Percentiles rank a stretch among this genome's conserved stretches.
Conservation (phyloP, 2,113 vertebrate genomes). For the Carettochelys insculpta region DNA sequence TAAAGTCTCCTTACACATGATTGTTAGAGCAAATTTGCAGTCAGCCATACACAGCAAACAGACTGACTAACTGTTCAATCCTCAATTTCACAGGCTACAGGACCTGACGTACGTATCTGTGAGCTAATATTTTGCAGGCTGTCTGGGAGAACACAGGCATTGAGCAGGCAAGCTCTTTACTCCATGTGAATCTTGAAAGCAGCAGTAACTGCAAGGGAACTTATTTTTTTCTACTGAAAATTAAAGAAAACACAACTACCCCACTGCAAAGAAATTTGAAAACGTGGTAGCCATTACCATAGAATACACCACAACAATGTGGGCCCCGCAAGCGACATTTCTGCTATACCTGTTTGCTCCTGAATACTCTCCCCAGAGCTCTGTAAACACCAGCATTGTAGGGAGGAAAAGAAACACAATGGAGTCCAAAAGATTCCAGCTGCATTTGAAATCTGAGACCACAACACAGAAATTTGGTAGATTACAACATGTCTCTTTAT, state of each 20-base stretch:
- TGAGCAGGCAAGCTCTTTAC: neutral
- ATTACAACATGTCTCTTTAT: neutral
- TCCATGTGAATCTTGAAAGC: neutral
- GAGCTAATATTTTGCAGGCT: neutral
- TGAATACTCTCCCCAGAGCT: neutral
- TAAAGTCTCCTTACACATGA: rapidly evolving
- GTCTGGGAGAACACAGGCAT: neutral
- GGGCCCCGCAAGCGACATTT: no score
- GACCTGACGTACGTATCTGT: no score
- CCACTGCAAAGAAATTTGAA: neutral
- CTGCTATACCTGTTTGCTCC: neutral
- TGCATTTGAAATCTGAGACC: rapidly evolving
- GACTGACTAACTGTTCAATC: neutral
- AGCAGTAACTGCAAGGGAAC: neutral
- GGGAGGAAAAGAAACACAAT: rapidly evolving
- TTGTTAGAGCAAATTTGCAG: neutral
- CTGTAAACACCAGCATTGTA: rapidly evolving
- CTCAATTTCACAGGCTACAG: neutral
- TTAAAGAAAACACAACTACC: no score
- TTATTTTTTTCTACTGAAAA: neutral
- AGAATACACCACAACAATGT: neutral
- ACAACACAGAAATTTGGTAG: neutral
- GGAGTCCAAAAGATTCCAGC: rapidly evolving
- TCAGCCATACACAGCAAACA: neutral
- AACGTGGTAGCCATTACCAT: no score